Evolutionary conservation across 2,113 vertebrate species (phyloP), one percentile per base, ranked within the genome.

Genomic region (Holacanthus passer): DNA sequence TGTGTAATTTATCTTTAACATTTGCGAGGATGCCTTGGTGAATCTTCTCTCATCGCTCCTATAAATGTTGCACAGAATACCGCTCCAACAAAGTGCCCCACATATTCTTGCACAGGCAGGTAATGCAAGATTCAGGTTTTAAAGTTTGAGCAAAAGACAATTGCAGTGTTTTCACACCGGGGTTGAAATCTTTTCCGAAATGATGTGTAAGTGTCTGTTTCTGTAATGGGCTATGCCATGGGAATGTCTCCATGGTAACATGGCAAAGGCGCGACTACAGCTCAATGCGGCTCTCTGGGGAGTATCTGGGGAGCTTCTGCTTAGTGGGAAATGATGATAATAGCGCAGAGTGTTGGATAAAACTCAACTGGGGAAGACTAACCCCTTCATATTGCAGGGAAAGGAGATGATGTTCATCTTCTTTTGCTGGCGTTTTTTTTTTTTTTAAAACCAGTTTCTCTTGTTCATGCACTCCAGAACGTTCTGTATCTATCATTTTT

Each of bases 171-270:
- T 88, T 82, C 32, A 88, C 39, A 24, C 79, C 22, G 91, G 85
- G 29, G 81, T 65, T 82, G 76, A 91, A 86, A 87, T 85, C 82
- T 70, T 83, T 84, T 73, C 82, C 80, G 58, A 91, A 93, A 87
- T 92, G 88, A 94, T 94, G 92, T 91, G 90, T 82, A 90, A 90
- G 90, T 90, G 94, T 89, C 90, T 91, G 79, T 90, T 92, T 93
- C 90, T 94, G 87, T 90, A 91, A 94, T 92, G 89, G 93, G 86
- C 88, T 89, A 87, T 86, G 88, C 88, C 93, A 87, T 77, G 79
- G 92, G 92, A 92, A 79, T 68, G 93, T 95, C 93, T 90, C 93
- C 94, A 94, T 94, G 94, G 93, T 73, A 93, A 94, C 92, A 39
- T 84, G 91, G 90, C 90, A 79, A 84, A 91, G 88, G 93, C 90